A percentile compares a stretch with the other conserved stretches of the same genome.
Conservation (phyloP, 2,888 invertebrate genomes). For the Epiblema foenella region DNA sequence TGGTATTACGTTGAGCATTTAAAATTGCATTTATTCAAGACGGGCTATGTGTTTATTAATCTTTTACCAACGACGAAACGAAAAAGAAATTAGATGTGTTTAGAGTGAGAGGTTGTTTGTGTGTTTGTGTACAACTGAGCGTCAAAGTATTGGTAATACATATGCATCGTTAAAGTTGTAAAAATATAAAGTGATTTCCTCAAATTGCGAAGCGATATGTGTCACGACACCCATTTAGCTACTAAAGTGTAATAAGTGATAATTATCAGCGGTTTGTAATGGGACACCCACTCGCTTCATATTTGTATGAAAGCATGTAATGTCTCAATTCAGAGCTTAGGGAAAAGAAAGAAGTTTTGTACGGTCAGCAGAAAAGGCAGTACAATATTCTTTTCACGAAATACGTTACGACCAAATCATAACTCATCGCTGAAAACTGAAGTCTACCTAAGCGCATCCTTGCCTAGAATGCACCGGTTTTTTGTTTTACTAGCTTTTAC, state of each 20-base stretch:
- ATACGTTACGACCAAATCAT: neutral
- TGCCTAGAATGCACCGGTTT: neutral
- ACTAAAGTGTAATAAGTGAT: slow-evolving; percentile 54
- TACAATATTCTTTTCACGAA: neutral
- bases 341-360: slow-evolving; percentile 71
- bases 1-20: neutral
- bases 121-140: no score
- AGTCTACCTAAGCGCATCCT: neutral
- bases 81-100: no score
- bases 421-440: neutral
- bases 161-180: no score
- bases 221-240: slow-evolving; percentile 26
- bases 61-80: no score
- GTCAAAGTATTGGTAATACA: no score
- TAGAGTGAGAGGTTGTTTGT: no score
- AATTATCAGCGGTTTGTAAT: slow-evolving; percentile 63
- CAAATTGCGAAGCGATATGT: slow-evolving; percentile 11
- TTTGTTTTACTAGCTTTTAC: neutral
- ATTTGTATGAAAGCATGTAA: slow-evolving; percentile 69
- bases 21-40: neutral
- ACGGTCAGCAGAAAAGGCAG: slow-evolving; percentile 58
- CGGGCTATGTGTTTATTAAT: no score
- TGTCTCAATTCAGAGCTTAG: slow-evolving; percentile 77
- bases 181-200: no score
- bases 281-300: slow-evolving; percentile 65